Conservation (phyloP, 1,140 invertebrate genomes). For the Cotesia vestalis region DNA sequence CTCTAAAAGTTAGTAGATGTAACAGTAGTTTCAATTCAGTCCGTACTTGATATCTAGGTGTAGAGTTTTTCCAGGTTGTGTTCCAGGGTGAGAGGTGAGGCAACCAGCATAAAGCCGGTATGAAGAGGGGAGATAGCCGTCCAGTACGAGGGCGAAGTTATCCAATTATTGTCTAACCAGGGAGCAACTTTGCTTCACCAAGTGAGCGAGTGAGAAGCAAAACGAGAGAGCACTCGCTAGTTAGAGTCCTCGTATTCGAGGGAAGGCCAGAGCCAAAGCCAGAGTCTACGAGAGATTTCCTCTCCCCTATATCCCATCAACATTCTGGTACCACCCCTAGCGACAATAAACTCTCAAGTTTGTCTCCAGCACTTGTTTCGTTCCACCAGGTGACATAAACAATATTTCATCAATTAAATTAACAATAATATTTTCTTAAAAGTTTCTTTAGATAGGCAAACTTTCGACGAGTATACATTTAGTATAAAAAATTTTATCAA, state of each 20-base stretch:
- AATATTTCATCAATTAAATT: conserved; percentile 25
- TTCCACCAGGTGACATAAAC: conserved; percentile 17
- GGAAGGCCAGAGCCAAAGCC: too few relatives aligned
- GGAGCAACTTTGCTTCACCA: conserved; percentile 61
- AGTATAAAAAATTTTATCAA: too few relatives aligned
- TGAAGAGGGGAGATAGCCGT: conserved; percentile 36
- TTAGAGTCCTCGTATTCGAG: conserved; percentile 19
- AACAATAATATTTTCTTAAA: conserved; percentile 18
- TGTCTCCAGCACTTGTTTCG: conserved; percentile 4
- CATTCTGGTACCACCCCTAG: conserved; percentile 12
- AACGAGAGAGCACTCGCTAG: conserved; percentile 38
- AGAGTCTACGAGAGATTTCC: conserved; percentile 39
- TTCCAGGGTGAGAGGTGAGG: conserved; percentile 27
- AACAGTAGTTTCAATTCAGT: conserved; percentile 48
- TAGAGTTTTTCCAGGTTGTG: conserved; percentile 54
- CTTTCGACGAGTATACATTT: not conserved
- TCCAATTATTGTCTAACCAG: conserved; percentile 68
- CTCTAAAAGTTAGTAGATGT: not conserved
- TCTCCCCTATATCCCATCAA: conserved; percentile 41
- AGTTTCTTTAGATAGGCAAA: not conserved
- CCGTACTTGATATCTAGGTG: conserved; percentile 57
- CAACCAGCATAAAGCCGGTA: conserved; percentile 14
- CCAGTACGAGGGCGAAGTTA: conserved; percentile 62
- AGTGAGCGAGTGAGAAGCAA: too few relatives aligned
- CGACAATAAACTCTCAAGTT: conserved; percentile 12